Evolutionary conservation across 2,888 invertebrate genomes (phyloP).

Genomic region (Aspidiotus destructor): DNA sequence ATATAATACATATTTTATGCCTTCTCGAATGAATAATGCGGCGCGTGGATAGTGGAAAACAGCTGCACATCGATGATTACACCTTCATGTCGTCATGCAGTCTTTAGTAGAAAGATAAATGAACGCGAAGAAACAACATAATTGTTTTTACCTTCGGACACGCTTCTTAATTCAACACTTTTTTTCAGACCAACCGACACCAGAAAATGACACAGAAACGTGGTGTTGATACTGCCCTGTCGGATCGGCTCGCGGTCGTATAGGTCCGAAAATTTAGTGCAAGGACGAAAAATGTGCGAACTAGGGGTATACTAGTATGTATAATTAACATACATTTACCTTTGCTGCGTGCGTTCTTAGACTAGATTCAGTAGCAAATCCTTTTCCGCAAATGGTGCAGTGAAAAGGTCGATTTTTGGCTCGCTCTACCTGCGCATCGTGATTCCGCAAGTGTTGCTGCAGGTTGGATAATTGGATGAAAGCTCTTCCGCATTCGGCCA

Average conservation of each 20-base stretch:
- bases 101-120: conserved; percentile 17
- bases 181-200: not conserved
- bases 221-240: too few relatives aligned
- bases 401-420: conserved; percentile 92
- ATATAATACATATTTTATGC: not conserved
- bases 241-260: too few relatives aligned
- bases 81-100: conserved; percentile 9
- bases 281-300: too few relatives aligned
- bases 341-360: conserved; percentile 91
- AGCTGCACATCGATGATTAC: conserved; percentile 24
- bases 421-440: conserved; percentile 89
- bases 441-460: conserved; percentile 90
- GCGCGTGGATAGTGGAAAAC: conserved; percentile 14
- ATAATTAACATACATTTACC: conserved; percentile 55
- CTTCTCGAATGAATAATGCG: conserved; percentile 16
- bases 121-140: conserved; percentile 11
- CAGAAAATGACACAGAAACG: too few relatives aligned
- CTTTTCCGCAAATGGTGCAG: conserved; percentile 92
- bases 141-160: conserved; percentile 21
- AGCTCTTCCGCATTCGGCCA: conserved; percentile 89
- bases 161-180: conserved; percentile 13
- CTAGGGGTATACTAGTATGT: too few relatives aligned
- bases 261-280: too few relatives aligned
- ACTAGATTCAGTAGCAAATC: conserved; percentile 92
- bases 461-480: conserved; percentile 94